These are phyloP conservation scores for Pollenia griseotomentosa DNA, from an alignment of 2,888 invertebrate species.

Conservation along the genomic window DNA sequence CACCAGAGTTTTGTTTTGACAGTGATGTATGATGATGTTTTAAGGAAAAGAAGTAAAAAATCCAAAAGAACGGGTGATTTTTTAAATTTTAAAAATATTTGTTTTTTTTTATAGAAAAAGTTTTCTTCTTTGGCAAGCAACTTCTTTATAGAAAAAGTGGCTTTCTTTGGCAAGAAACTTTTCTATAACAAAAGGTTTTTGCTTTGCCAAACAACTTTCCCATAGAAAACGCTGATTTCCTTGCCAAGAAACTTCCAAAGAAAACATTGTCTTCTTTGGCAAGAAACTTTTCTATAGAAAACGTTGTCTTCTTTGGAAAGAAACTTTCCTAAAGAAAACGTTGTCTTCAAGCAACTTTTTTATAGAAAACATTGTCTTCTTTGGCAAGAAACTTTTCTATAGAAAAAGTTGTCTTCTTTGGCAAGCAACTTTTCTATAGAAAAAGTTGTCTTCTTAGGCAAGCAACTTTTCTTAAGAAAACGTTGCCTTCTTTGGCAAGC, in stretches of 20 bases:
- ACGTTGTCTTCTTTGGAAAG: no score
- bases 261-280: no score
- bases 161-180: not conserved
- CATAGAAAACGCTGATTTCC: no score
- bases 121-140: not conserved
- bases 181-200: not conserved
- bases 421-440: not conserved
- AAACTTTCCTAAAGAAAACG: no score
- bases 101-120: no score
- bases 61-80: slow-evolving; percentile 13
- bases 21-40: slow-evolving; percentile 72
- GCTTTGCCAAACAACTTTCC: not conserved
- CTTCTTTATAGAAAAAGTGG: not conserved
- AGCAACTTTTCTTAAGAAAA: not conserved
- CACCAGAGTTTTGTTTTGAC: slow-evolving; percentile 70
- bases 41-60: slow-evolving; percentile 9
- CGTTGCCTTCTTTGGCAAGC: not conserved
- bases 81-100: not conserved
- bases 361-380: not conserved
- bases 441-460: no score
- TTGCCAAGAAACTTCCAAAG: no score
- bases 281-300: no score
- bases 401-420: not conserved
- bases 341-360: not conserved
- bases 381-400: not conserved